These are phyloP conservation scores for Laticauda colubrina DNA, from an alignment of 2,113 vertebrate species.

Conservation along the genomic window DNA sequence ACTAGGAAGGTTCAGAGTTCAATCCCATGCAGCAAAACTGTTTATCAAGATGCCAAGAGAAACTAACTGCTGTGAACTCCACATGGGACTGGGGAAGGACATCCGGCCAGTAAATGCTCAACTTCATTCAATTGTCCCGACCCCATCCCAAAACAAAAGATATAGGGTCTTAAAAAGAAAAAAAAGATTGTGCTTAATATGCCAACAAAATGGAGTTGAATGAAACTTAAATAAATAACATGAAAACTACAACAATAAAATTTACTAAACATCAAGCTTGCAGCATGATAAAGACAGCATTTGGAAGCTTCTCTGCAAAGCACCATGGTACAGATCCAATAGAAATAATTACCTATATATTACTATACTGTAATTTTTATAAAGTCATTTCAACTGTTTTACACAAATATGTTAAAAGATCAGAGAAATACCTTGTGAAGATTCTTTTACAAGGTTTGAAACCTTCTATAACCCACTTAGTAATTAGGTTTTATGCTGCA, in stretches of 20 bases:
- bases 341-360: neutral
- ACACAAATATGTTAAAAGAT: neutral
- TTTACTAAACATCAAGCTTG: neutral
- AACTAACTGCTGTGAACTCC: neutral
- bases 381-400: neutral
- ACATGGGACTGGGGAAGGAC: neutral
- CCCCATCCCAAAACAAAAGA: neutral
- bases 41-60: neutral
- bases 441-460: neutral
- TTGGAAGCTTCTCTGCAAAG: neutral
- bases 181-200: neutral
- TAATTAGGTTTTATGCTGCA: neutral
- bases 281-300: neutral
- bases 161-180: neutral
- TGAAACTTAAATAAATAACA: neutral
- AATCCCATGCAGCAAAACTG: neutral
- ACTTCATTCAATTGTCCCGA: neutral
- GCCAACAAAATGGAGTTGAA: neutral
- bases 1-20: neutral
- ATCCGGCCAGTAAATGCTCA: neutral
- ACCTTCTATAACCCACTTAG: neutral
- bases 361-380: neutral
- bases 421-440: neutral
- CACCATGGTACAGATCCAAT: neutral
- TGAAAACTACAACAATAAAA: neutral